Conservation (phyloP, 2,113 vertebrate genomes). For the Etia nguti region DNA sequence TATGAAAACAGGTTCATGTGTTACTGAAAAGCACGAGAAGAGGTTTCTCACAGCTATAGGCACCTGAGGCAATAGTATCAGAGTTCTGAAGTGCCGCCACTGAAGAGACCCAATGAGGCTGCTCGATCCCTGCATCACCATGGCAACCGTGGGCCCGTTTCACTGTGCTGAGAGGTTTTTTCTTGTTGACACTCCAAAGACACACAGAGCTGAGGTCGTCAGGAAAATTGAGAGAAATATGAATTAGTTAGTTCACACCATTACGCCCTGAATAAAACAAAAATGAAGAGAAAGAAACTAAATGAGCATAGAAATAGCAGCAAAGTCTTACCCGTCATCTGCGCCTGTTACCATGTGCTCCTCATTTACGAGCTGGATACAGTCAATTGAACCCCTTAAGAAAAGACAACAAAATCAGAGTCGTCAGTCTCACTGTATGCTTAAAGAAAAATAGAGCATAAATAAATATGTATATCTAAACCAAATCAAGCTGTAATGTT, state of each 20-base stretch:
- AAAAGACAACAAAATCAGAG: not conserved
- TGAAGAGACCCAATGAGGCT: slow-evolving; percentile 82
- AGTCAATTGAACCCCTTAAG: slow-evolving; percentile 89
- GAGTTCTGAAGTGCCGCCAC: slow-evolving; percentile 86
- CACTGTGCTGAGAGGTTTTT: slow-evolving; percentile 82
- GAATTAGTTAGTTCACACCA: not conserved
- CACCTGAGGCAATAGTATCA: slow-evolving; percentile 86
- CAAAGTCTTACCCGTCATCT: slow-evolving; percentile 85
- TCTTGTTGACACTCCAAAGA: slow-evolving; percentile 91
- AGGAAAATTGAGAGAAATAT: not conserved
- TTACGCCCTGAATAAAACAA: not conserved
- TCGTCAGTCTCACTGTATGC: not conserved
- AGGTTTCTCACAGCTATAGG: slow-evolving; percentile 60
- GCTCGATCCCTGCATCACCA: slow-evolving; percentile 75
- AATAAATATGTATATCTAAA: too few relatives aligned
- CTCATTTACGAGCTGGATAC: slow-evolving; percentile 93
- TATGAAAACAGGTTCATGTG: not conserved
- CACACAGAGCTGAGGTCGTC: slow-evolving; percentile 77
- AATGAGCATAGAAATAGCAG: not conserved
- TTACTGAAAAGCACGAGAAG: not conserved
- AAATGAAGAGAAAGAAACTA: not conserved
- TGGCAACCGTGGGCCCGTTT: slow-evolving; percentile 81
- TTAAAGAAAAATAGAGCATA: not conserved
- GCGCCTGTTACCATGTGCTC: slow-evolving; percentile 93
- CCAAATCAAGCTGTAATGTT: not conserved